Conservation (phyloP, 2,888 invertebrate species). For the Cecidostiba fungosa region DNA sequence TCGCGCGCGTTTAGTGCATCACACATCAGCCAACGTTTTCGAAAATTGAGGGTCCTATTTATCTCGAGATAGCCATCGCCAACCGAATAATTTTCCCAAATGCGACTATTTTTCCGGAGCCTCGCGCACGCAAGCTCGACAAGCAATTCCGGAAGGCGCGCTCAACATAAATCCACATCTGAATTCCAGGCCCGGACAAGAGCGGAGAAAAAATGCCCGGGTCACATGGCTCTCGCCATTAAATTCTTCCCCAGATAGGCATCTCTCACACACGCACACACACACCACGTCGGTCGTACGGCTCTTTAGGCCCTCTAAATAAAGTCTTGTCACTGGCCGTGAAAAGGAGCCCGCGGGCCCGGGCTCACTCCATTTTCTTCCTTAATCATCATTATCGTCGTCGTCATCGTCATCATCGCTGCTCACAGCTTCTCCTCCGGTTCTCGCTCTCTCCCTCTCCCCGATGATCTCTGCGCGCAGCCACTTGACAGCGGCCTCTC, state of each 20-base stretch:
- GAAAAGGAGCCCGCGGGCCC: neutral
- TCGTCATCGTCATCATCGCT: slow-evolving; percentile 50
- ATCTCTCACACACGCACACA: slow-evolving; percentile 3
- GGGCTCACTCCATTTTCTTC: slow-evolving; percentile 56
- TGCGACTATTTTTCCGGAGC: slow-evolving; percentile 9
- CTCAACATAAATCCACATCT: slow-evolving; percentile 48
- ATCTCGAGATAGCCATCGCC: slow-evolving; percentile 26
- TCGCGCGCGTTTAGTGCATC: too few relatives aligned
- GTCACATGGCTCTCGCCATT: slow-evolving; percentile 34
- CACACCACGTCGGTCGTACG: slow-evolving; percentile 23
- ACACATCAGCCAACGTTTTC: too few relatives aligned
- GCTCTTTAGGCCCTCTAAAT: slow-evolving; percentile 51
- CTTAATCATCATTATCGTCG: slow-evolving; percentile 60
- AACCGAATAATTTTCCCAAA: slow-evolving; percentile 24
- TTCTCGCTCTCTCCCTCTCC: slow-evolving; percentile 14
- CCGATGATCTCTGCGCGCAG: neutral
- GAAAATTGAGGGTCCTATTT: neutral
- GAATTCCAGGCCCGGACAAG: slow-evolving; percentile 39
- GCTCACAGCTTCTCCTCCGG: slow-evolving; percentile 17
- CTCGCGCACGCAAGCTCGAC: neutral
- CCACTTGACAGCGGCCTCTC: neutral
- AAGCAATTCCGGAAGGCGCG: slow-evolving; percentile 47
- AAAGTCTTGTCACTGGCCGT: slow-evolving; percentile 56
- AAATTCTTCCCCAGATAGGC: slow-evolving; percentile 57
- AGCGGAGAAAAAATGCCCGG: slow-evolving; percentile 26